Percentiles rank a stretch among this genome's conserved stretches.
phyloP scores from a whole-genome alignment of 2,113 vertebrate species.

The Gasterosteus aculeatus region DNA sequence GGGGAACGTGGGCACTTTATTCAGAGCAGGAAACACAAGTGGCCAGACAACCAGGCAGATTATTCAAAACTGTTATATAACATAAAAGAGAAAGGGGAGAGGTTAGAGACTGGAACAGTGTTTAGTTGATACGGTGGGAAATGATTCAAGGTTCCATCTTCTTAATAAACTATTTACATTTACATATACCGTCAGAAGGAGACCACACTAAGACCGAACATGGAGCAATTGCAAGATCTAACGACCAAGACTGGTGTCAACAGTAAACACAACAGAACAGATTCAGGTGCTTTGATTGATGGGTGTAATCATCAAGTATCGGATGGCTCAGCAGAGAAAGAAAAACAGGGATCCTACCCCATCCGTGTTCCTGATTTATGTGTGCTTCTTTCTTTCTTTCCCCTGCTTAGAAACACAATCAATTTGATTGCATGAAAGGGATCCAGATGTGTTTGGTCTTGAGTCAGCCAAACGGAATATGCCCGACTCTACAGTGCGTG shows the following conservation, averaged over 20 bases:
- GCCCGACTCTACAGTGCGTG: conserved; percentile 15
- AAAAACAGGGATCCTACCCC: conserved; percentile 30
- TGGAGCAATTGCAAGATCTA: conserved; percentile 10
- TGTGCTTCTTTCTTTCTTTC: conserved; percentile 14
- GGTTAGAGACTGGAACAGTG: background rate
- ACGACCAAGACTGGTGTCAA: conserved; percentile 7
- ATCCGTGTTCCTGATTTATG: conserved; percentile 22
- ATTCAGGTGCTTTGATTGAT: conserved; percentile 27
- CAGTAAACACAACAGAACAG: conserved; percentile 8
- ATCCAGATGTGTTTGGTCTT: conserved; percentile 47
- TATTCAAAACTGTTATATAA: conserved; percentile 9
- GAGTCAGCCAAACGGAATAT: conserved; percentile 41
- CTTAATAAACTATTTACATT: background rate
- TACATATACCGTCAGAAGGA: background rate
- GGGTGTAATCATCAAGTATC: conserved; percentile 23
- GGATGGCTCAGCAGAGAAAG: conserved; percentile 32
- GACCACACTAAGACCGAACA: background rate
- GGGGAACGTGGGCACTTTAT: background rate
- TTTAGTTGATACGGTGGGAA: background rate
- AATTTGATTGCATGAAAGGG: conserved; percentile 42
- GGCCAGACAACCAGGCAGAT: background rate
- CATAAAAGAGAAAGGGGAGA: background rate
- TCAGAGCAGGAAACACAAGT: conserved; percentile 1
- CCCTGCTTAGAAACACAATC: conserved; percentile 31
- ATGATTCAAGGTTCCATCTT: background rate